Conservation (phyloP, 2,113 vertebrate genomes). For the Coreoperca whiteheadi region DNA sequence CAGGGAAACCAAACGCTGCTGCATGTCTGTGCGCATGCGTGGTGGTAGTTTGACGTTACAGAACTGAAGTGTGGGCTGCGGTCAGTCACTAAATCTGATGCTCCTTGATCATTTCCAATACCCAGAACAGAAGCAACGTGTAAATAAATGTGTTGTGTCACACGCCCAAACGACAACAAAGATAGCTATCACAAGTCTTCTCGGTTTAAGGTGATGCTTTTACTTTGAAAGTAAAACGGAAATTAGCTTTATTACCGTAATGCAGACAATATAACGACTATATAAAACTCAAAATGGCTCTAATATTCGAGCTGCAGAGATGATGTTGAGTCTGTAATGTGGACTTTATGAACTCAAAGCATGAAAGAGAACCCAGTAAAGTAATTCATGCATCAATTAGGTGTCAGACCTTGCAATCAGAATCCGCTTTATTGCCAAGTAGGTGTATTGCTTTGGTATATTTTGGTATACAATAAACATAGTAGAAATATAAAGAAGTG, state of each 20-base stretch:
- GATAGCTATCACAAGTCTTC: neutral
- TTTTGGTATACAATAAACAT: no score
- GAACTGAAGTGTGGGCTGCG: neutral
- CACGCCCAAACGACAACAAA: neutral
- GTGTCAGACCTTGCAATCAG: neutral
- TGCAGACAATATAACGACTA: neutral
- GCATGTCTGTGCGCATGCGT: no score
- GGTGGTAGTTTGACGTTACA: neutral
- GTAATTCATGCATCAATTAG: neutral
- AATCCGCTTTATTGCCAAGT: no score
- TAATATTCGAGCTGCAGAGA: neutral
- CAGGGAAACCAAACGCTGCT: slow-evolving; percentile 45
- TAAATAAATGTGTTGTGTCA: no score
- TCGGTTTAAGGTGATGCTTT: neutral
- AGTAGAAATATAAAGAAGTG: no score
- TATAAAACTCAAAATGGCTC: neutral
- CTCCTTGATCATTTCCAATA: neutral
- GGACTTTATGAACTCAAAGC: neutral
- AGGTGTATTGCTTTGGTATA: no score
- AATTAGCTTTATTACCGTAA: neutral
- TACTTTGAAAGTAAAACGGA: slow-evolving; percentile 6
- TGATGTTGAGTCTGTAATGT: neutral
- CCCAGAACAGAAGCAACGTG: neutral
- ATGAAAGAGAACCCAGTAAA: neutral
- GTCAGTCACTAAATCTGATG: neutral